Percentiles rank a stretch among this genome's conserved stretches.
Conservation (phyloP, 2,113 vertebrate species). For the Uria lomvia region DNA sequence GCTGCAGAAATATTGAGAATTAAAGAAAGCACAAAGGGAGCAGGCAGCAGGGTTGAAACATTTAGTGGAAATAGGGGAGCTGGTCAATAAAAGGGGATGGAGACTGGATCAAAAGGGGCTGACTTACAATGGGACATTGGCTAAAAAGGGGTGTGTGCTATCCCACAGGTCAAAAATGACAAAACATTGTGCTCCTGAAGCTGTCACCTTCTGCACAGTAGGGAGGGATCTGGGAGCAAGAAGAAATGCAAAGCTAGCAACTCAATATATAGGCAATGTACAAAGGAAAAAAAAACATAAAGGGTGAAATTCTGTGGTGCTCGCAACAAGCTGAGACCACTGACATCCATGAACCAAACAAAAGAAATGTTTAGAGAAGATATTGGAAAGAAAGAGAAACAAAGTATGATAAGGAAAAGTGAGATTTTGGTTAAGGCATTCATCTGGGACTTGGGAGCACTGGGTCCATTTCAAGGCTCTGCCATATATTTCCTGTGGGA, state of each 20-base stretch:
- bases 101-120: conserved; percentile 48
- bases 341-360: background rate
- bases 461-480: background rate
- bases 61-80: conserved; percentile 43
- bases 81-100: conserved; percentile 52
- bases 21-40: conserved; percentile 49
- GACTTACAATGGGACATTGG: conserved; percentile 29
- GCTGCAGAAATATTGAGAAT: conserved; percentile 44
- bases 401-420: background rate
- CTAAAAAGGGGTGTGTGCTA: conserved; percentile 26
- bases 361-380: background rate
- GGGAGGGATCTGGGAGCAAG: background rate
- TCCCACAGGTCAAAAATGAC: conserved; percentile 39
- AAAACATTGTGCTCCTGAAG: conserved; percentile 10
- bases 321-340: background rate
- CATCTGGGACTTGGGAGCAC: background rate
- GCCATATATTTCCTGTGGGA: background rate
- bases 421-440: background rate
- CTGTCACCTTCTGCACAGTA: conserved; percentile 25
- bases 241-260: background rate
- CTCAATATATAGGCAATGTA: background rate
- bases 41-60: conserved; percentile 38
- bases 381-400: background rate
- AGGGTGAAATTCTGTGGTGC: background rate
- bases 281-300: background rate